A percentile compares a stretch with the other conserved stretches of the same genome.
phyloP scores from a whole-genome alignment of 2,113 vertebrate genomes.

The Plectropomus leopardus region DNA sequence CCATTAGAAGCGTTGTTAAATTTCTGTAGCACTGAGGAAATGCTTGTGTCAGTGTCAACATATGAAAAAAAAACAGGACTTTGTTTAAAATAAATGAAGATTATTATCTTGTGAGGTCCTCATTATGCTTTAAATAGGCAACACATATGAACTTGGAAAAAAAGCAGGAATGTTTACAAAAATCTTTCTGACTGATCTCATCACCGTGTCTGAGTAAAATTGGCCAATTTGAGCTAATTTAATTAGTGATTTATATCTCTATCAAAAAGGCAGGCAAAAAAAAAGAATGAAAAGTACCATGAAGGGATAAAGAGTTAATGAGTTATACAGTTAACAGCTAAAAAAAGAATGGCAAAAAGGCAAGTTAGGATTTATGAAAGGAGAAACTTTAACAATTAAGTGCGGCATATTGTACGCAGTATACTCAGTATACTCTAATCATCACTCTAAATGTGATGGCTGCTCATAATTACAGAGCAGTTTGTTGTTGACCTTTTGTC shows the following conservation, averaged over 20 bases:
- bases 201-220: constrained; percentile 6
- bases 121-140: constrained; percentile 21
- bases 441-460: no score
- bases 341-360: not conserved
- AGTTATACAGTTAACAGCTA: not conserved
- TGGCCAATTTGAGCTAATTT: constrained; percentile 7
- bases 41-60: constrained; percentile 23
- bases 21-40: not conserved
- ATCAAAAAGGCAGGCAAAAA: not conserved
- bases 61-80: constrained; percentile 4
- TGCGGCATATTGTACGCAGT: not conserved
- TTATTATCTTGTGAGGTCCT: constrained; percentile 38
- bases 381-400: constrained; percentile 11
- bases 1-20: constrained; percentile 2
- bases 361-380: not conserved
- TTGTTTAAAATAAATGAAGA: constrained; percentile 42
- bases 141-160: constrained; percentile 37
- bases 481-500: not conserved
- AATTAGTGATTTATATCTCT: constrained; percentile 10
- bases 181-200: constrained; percentile 47
- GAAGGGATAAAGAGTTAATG: not conserved
- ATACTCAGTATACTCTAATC: no score
- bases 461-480: constrained; percentile 18
- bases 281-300: not conserved
- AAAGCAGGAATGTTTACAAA: constrained; percentile 44